Evolutionary conservation across 2,888 invertebrate genomes (phyloP).

Genomic region (Drosophila lutescens): DNA sequence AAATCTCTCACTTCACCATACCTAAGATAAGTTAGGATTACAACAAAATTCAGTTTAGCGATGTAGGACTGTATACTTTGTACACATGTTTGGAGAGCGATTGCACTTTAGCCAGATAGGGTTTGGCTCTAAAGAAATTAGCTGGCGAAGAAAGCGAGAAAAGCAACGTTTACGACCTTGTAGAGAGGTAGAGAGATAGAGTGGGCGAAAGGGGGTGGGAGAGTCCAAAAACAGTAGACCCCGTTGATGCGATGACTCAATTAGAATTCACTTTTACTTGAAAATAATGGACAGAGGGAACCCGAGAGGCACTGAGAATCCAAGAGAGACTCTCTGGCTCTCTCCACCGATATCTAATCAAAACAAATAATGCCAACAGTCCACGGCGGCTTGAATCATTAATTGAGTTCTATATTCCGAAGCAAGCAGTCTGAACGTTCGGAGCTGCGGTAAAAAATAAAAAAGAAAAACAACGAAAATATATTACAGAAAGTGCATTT

Average conservation of each 20-base stretch:
- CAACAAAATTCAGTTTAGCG: not conserved
- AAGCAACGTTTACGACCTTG: constrained; percentile 56
- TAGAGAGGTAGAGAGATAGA: not conserved
- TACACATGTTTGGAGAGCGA: not conserved
- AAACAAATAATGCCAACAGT: constrained; percentile 69
- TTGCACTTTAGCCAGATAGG: constrained; percentile 16
- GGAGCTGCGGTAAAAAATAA: constrained; percentile 17
- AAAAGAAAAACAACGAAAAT: constrained; percentile 11
- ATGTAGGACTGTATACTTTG: not conserved
- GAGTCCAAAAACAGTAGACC: constrained; percentile 21
- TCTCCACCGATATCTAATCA: constrained; percentile 66
- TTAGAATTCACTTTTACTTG: constrained; percentile 54
- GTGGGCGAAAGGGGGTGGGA: constrained; percentile 1
- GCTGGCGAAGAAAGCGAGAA: constrained; percentile 28
- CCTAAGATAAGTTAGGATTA: no score
- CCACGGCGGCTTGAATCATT: constrained; percentile 60
- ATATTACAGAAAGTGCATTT: constrained; percentile 32
- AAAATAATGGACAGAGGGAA: constrained; percentile 10
- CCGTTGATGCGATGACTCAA: constrained; percentile 60
- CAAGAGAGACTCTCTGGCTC: constrained; percentile 7
- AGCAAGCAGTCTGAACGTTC: constrained; percentile 20
- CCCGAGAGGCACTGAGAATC: constrained; percentile 2
- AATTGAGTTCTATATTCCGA: constrained; percentile 58
- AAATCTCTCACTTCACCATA: no score
- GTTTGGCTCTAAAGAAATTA: constrained; percentile 20